phyloP scores from a whole-genome alignment of 2,797 vertebrate genomes.

The Pangasius krempfi region DNA sequence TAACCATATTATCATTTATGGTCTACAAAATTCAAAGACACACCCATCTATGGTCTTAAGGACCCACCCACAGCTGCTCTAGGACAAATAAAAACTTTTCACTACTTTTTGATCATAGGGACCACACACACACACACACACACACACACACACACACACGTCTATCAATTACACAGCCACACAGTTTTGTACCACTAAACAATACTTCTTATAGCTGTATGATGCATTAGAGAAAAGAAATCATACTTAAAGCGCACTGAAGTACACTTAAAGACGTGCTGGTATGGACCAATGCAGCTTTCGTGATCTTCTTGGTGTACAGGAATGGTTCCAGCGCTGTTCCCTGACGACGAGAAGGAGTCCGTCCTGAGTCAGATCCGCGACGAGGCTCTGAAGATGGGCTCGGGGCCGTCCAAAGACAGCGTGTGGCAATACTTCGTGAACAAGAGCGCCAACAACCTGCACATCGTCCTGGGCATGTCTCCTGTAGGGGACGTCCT shows the following conservation, averaged over 20 bases:
- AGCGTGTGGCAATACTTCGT: constrained; percentile 94
- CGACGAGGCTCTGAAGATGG: constrained; percentile 83
- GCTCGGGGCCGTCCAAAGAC: constrained; percentile 83
- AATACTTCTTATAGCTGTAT: background rate
- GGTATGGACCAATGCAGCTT: background rate
- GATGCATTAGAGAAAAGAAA: background rate
- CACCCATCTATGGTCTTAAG: background rate
- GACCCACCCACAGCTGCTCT: background rate
- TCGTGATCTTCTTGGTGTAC: background rate
- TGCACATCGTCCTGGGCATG: constrained; percentile 94
- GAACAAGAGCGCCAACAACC: constrained; percentile 90
- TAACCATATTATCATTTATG: too few species aligned
- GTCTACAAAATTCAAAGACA: background rate
- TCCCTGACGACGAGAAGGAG: constrained; percentile 92
- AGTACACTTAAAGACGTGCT: background rate
- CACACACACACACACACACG: background rate
- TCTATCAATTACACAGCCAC: background rate
- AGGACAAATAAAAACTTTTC: background rate
- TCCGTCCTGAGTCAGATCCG: constrained; percentile 81
- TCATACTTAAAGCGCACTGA: background rate
- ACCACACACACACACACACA: background rate
- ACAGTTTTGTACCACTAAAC: background rate
- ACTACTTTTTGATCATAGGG: background rate
- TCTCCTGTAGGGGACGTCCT: constrained; percentile 90
- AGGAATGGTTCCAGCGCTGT: constrained; percentile 96